Percentiles rank a stretch among this genome's conserved stretches.
phyloP scores from a whole-genome alignment of 2,797 vertebrate genomes.

The Aviceda cuculoides region DNA sequence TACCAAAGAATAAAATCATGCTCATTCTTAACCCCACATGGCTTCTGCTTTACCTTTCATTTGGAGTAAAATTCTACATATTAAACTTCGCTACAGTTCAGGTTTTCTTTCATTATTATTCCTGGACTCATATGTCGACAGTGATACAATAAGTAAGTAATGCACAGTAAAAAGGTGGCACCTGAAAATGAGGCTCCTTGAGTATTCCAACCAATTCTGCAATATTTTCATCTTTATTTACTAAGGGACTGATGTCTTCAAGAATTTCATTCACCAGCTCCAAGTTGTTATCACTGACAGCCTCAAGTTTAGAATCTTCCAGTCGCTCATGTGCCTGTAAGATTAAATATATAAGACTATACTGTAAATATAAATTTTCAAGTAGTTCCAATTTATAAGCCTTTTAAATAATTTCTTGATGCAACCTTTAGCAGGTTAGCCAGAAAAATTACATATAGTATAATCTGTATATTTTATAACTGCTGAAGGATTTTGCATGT shows the following conservation, averaged over 20 bases:
- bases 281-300: constrained; percentile 91
- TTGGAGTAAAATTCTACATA: neutral
- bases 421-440: neutral
- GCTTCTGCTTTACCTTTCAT: neutral
- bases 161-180: constrained; percentile 51
- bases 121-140: neutral
- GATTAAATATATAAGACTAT: constrained; percentile 1
- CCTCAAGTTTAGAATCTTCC: constrained; percentile 93
- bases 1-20: neutral
- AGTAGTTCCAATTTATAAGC: neutral
- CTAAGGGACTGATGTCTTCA: constrained; percentile 86
- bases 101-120: neutral
- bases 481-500: neutral
- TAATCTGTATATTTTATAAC: neutral
- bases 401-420: neutral
- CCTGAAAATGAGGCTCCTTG: constrained; percentile 95
- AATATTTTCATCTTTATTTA: constrained; percentile 81
- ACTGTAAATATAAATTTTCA: neutral
- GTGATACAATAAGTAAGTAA: neutral
- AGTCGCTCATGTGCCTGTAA: constrained; percentile 92
- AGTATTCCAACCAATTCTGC: constrained; percentile 90
- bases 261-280: constrained; percentile 93
- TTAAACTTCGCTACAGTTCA: neutral
- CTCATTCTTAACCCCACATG: neutral
- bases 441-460: neutral